These are phyloP conservation scores for Oxystoma pomonae DNA, from an alignment of 2,888 invertebrate genomes.

Conservation along the genomic window DNA sequence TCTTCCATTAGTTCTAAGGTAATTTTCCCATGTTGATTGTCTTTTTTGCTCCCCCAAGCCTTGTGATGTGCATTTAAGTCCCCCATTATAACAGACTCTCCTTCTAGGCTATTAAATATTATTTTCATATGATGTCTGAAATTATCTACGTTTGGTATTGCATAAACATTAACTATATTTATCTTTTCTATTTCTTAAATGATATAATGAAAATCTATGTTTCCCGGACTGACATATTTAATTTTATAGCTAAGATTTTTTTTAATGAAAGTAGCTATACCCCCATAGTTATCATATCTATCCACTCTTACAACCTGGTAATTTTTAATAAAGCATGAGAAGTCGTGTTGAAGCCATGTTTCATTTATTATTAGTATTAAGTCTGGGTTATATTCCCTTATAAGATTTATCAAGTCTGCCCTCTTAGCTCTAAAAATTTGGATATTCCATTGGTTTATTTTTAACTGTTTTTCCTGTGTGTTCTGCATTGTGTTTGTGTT, in stretches of 20 bases:
- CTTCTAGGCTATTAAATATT: not conserved
- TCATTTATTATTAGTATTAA: not conserved
- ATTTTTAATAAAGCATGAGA: not conserved
- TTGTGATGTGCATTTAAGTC: slow-evolving; percentile 12
- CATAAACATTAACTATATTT: slow-evolving; percentile 2
- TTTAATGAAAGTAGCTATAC: slow-evolving; percentile 9
- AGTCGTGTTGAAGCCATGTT: not conserved
- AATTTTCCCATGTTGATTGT: not conserved
- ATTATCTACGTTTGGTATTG: not conserved
- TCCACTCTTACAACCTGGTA: not conserved
- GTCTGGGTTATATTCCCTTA: not conserved
- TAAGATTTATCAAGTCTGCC: not conserved
- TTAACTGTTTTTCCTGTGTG: not conserved
- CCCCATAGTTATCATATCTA: not conserved
- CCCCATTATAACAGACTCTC: not conserved
- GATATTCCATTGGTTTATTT: slow-evolving; percentile 1
- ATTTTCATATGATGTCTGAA: not conserved
- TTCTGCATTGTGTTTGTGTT: not conserved
- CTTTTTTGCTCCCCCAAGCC: slow-evolving; percentile 4
- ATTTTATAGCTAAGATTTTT: not conserved
- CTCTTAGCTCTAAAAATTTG: not conserved
- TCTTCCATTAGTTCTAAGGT: not conserved
- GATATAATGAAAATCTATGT: not conserved
- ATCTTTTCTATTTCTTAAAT: not conserved
- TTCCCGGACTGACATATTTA: not conserved